Evolutionary conservation across 2,888 invertebrate species (phyloP).

Genomic region (Drosophila siamana): DNA sequence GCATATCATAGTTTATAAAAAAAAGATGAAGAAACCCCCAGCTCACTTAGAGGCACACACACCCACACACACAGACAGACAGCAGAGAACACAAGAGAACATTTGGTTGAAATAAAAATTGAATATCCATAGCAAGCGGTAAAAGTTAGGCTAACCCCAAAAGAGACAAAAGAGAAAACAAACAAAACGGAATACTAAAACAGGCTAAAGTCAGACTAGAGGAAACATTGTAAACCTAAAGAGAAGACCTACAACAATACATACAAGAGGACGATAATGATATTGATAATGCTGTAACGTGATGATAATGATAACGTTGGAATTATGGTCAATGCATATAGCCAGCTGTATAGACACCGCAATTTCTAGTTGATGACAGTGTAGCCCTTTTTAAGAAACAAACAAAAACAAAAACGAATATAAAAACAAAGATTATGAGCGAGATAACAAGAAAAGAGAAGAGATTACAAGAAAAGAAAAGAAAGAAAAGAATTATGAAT

Average conservation of each 20-base stretch:
- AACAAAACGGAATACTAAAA: neutral
- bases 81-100: conserved; percentile 22
- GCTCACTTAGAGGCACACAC: conserved; percentile 30
- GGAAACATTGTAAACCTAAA: conserved; percentile 35
- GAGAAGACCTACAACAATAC: conserved; percentile 21
- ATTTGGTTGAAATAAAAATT: conserved; percentile 32
- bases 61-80: conserved; percentile 34
- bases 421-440: conserved; percentile 66
- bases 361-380: conserved; percentile 58
- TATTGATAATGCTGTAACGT: neutral
- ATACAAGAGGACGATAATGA: conserved; percentile 11
- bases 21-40: conserved; percentile 17
- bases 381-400: conserved; percentile 46
- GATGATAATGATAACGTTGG: neutral
- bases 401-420: conserved; percentile 13
- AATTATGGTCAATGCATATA: conserved; percentile 53
- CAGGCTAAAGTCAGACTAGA: conserved; percentile 39
- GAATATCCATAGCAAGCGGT: conserved; percentile 26
- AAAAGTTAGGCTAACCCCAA: neutral
- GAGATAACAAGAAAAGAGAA: conserved; percentile 50
- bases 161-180: too few relatives aligned
- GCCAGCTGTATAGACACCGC: conserved; percentile 70
- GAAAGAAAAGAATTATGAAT: conserved; percentile 48
- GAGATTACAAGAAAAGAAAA: conserved; percentile 1
- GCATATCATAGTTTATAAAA: conserved; percentile 94